Evolutionary conservation across 2,797 vertebrate genomes (phyloP).

Genomic region (Malacoctenus gilli): DNA sequence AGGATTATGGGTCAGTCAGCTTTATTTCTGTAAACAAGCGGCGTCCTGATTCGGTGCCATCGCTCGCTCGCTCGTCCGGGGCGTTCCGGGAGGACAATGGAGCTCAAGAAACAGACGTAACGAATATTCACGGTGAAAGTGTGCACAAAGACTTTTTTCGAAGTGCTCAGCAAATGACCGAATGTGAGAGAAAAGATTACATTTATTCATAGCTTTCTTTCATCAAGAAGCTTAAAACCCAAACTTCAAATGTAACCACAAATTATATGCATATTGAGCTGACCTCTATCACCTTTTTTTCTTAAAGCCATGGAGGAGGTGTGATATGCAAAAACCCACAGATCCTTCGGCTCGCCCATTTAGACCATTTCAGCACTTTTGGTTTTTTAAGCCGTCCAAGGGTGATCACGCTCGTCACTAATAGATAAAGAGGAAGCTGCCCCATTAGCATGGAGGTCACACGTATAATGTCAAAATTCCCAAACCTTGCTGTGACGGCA

Average conservation of each 20-base stretch:
- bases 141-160: conserved; percentile 69
- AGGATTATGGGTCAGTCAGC: no score
- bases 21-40: no score
- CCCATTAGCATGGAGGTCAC: conserved; percentile 67
- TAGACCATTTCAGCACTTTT: conserved; percentile 83
- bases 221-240: conserved; percentile 81
- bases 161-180: conserved; percentile 74
- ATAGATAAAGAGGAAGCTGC: conserved; percentile 66
- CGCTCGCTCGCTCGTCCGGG: conserved; percentile 27
- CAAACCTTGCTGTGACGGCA: conserved; percentile 47
- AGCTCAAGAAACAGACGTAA: conserved; percentile 56
- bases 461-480: conserved; percentile 40
- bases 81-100: conserved; percentile 58
- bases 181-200: conserved; percentile 77
- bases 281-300: conserved; percentile 77
- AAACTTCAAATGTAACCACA: conserved; percentile 79
- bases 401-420: conserved; percentile 67
- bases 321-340: conserved; percentile 77
- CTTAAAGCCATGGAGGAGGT: conserved; percentile 74
- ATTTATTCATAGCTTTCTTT: conserved; percentile 81
- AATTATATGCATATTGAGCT: conserved; percentile 82
- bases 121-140: conserved; percentile 60
- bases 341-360: conserved; percentile 76
- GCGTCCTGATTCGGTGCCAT: no score
- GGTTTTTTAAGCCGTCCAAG: conserved; percentile 58